Conservation (phyloP, 2,113 vertebrate species). For the Xenus cinereus region DNA sequence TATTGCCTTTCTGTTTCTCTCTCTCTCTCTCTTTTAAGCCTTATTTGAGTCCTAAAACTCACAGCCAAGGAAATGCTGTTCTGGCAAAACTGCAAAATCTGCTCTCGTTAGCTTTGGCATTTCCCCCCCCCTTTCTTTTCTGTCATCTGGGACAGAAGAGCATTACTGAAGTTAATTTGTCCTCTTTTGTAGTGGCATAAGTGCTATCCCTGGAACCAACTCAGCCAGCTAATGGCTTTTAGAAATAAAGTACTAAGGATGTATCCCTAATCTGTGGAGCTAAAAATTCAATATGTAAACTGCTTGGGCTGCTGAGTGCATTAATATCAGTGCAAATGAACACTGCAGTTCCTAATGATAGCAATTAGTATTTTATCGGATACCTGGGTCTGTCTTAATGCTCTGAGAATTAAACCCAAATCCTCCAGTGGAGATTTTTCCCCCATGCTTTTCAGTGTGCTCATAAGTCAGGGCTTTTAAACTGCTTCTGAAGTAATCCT, state of each 20-base stretch:
- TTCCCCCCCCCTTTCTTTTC: not conserved
- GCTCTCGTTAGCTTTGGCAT: not conserved
- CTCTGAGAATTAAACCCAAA: constrained; percentile 26
- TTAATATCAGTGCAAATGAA: not conserved
- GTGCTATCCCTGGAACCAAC: constrained; percentile 16
- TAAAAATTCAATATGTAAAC: constrained; percentile 27
- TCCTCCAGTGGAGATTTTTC: not conserved
- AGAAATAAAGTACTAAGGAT: constrained; percentile 9
- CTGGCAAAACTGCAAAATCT: constrained; percentile 13
- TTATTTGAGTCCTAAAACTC: not conserved
- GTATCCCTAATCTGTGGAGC: constrained; percentile 4
- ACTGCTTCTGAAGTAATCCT: not conserved
- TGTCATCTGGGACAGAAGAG: constrained; percentile 10
- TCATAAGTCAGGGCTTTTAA: not conserved
- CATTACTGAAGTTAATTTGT: constrained; percentile 48
- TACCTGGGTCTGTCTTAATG: not conserved
- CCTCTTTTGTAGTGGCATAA: not conserved
- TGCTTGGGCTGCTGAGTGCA: constrained; percentile 6
- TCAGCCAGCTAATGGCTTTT: constrained; percentile 45
- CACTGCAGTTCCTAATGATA: not conserved
- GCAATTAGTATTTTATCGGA: constrained; percentile 37
- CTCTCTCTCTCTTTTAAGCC: fast-evolving
- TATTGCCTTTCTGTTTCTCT: not conserved
- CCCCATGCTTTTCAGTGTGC: not conserved
- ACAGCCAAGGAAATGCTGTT: not conserved